Evolutionary conservation across 92 coral and sea anemone species (phyloP).

Genomic region (Epizoanthus fatuus): DNA sequence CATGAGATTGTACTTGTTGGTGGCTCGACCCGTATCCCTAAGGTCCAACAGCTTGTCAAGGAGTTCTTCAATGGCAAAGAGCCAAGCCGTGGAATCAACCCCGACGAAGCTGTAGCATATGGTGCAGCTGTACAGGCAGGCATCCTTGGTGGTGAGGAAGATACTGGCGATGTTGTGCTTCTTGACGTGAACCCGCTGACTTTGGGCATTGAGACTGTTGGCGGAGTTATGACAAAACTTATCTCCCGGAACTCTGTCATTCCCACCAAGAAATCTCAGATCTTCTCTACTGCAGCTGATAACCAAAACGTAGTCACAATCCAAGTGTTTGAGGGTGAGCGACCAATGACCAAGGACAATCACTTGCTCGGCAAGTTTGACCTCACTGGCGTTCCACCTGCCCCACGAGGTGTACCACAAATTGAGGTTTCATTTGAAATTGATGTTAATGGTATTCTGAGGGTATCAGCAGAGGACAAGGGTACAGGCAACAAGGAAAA

Average conservation of each 20-base stretch:
- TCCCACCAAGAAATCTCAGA: conserved; percentile 98
- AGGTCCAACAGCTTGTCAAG: conserved; percentile 93
- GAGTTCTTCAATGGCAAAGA: conserved; percentile 94
- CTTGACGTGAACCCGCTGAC: conserved; percentile 98
- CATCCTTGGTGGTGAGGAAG: conserved; percentile 98
- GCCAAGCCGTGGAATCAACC: conserved; percentile 99
- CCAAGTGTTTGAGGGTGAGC: conserved; percentile 97
- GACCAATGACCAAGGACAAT: conserved; percentile 99
- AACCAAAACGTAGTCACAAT: conserved; percentile 99
- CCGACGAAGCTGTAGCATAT: conserved; percentile 99
- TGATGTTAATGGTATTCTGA: conserved; percentile 97
- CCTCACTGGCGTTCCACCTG: conserved; percentile 97
- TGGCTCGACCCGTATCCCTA: conserved; percentile 99
- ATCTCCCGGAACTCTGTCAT: conserved; percentile 96
- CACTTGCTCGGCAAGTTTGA: conserved; percentile 98
- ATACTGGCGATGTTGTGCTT: conserved; percentile 97
- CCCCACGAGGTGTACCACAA: conserved; percentile 99
- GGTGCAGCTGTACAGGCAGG: conserved; percentile 99
- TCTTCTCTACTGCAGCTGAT: conserved; percentile 99
- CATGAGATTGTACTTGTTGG: conserved; percentile 99
- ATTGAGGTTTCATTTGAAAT: conserved; percentile 98
- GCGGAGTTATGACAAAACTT: conserved; percentile 99
- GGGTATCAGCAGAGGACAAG: conserved; percentile 99
- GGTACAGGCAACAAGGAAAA: conserved; percentile 99
- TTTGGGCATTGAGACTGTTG: conserved; percentile 98